Percentiles rank a stretch among this genome's conserved stretches.
Conservation (phyloP, 2,797 vertebrate genomes). For the Ptychadena robeensis region DNA sequence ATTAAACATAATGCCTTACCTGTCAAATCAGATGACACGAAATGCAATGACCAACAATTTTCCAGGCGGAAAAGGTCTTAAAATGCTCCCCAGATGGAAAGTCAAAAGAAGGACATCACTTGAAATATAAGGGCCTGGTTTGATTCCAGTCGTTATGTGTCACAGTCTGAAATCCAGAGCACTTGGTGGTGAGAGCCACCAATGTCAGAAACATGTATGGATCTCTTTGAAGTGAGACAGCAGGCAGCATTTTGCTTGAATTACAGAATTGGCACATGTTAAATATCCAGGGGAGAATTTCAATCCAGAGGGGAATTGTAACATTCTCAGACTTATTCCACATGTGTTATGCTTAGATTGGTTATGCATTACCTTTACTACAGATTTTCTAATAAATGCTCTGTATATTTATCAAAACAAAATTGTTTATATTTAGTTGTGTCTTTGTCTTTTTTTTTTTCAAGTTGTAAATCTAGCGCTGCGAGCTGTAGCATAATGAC, state of each 20-base stretch:
- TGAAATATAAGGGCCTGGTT: conserved; percentile 59
- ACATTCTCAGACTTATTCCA: conserved; percentile 53
- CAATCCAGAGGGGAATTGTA: conserved; percentile 55
- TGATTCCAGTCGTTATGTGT: conserved; percentile 58
- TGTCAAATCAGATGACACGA: conserved; percentile 44
- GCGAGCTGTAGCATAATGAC: background rate
- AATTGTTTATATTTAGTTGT: background rate
- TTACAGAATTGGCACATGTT: conserved; percentile 60
- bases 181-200: conserved; percentile 59
- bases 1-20: conserved; percentile 21
- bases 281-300: conserved; percentile 57
- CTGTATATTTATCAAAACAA: conserved; percentile 13
- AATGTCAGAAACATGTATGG: conserved; percentile 57
- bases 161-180: conserved; percentile 59
- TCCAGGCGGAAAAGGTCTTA: conserved; percentile 41
- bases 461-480: background rate
- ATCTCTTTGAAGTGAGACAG: conserved; percentile 56
- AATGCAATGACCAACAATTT: conserved; percentile 47
- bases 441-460: background rate
- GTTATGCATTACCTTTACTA: conserved; percentile 4
- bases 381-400: conserved; percentile 6
- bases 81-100: conserved; percentile 59
- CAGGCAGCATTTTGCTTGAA: conserved; percentile 60
- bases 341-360: conserved; percentile 43
- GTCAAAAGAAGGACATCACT: conserved; percentile 61